Evolutionary conservation across 2,888 invertebrate genomes (phyloP), one percentile per base, ranked within the genome.

Genomic region (Drosophila stalkeri): DNA sequence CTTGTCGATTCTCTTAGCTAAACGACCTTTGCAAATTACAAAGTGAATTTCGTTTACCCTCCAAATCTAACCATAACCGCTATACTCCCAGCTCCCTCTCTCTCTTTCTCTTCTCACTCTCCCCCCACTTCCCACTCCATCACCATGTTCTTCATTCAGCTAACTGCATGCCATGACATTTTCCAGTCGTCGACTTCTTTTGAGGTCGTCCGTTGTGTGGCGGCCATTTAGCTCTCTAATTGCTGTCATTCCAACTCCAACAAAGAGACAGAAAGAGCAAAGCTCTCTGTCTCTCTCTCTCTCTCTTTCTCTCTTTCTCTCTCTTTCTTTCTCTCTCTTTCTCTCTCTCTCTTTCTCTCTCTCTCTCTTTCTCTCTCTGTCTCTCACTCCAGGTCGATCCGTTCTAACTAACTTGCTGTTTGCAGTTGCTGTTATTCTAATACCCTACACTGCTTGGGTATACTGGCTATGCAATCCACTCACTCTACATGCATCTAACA

Each of bases 141-240:
- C 14, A 14, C 2, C 2, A 14, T 11, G 11, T 5, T 16, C 51
- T 7, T 43, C 49, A 9, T 12, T 31, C 33, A 9, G 5, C 27
- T n/a, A 47, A 57, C 55, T 63, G 55, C 55, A 55, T 55, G 57
- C 60, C 33, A 39, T 65, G 64, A 60, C 64, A 77, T 77, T 74
- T 74, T 63, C 46, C 74, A 63, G 70, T 77, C 67, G 61, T 69
- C 67, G 78, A 78, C 76, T 72, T 68, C 66, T 65, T 77, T 77
- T 79, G 79, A 73, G 81, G 81, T 77, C 80, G 66, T 74, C 70
- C 78, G 76, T 80, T 80, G 56, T 76, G 52, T 70, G 59, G 62
- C 64, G 60, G 55, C 66, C 70, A 66, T 77, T 63, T 71, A 63
- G 60, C 61, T 76, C 69, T 80, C 69, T 82, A 82, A 81, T 85